Evolutionary conservation across 2,888 invertebrate species (phyloP).

Genomic region (Cotesia congregata): DNA sequence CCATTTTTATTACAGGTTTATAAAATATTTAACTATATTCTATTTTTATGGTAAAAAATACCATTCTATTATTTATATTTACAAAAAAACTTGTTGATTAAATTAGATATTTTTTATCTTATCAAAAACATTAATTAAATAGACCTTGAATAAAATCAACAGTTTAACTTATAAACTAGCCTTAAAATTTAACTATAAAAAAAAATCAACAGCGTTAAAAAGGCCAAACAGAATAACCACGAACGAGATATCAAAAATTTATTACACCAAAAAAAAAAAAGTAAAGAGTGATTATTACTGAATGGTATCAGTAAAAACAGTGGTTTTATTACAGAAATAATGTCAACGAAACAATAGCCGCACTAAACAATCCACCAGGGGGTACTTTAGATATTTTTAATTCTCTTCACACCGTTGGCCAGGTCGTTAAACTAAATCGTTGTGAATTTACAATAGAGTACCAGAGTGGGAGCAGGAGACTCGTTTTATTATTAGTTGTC

Average conservation of each 20-base stretch:
- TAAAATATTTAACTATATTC: no score
- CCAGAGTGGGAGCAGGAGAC: conserved; percentile 18
- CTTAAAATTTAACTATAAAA: no score
- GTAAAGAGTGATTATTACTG: not conserved
- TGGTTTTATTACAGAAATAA: conserved; percentile 12
- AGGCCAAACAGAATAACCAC: no score
- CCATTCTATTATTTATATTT: no score
- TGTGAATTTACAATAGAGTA: conserved; percentile 41
- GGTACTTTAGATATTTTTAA: conserved; percentile 33
- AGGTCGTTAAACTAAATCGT: conserved; percentile 44
- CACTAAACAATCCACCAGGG: not conserved
- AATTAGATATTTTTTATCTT: no score
- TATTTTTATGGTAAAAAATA: no score
- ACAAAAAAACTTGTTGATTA: no score
- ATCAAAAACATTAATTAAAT: no score
- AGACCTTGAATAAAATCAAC: no score
- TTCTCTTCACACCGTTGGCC: conserved; percentile 29
- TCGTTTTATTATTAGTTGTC: conserved; percentile 45
- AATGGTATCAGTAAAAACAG: conserved; percentile 6
- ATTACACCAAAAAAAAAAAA: conserved; percentile 2
- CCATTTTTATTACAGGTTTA: no score
- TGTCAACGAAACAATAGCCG: conserved; percentile 12
- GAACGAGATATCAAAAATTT: not conserved
- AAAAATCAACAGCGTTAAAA: no score
- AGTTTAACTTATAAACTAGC: no score